Evolutionary conservation across 2,797 vertebrate genomes (phyloP), one percentile per base, ranked within the genome.

Genomic region (Triplophysa bombifrons): DNA sequence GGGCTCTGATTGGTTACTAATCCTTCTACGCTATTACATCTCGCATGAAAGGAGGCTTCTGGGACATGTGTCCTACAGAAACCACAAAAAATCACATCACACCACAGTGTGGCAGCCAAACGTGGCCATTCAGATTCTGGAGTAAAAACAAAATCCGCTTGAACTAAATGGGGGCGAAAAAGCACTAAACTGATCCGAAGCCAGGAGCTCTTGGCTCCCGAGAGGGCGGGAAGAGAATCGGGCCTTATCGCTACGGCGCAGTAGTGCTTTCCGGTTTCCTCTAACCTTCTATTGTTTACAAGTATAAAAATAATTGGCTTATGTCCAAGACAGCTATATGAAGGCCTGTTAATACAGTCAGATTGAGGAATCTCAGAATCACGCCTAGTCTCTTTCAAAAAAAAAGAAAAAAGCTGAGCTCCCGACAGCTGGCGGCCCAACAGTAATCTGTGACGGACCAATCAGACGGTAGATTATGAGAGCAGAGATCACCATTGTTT

Each of bases 341-440:
- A 66, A 53, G 76, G 70, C 44, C 72, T 84, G 85, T 88, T 88
- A 84, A 88, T 87, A 87, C 50, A 53, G 73, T 56, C 65, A 87
- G 84, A 86, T 81, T 84, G 86, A 90, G 86, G 84, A 91, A 92
- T 92, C 87, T 91, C 86, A 90, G 88, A 88, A 90, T 91, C 67
- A 58, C 76, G 72, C 67, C 67, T 80, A 60, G 76, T 74, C 71
- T 77, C 77, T 20, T 69, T 58, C 46, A 58, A 78, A 55, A 73
- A 70, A 8, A 30, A 4, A 30, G 4, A 30, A 77, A 55, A 66
- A 75, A 81, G 84, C 78, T 80, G 63, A 85, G 84, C 88, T 81
- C 75, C 85, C 70, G 90, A 93, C 93, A 94, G 93, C 93, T 94
- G 93, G 92, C 90, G 88, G 90, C 92, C 92, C 91, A 88, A 90